Percentiles rank a stretch among this genome's conserved stretches.
phyloP scores from a whole-genome alignment of 2,888 invertebrate species.

The Ceraclea dissimilis region DNA sequence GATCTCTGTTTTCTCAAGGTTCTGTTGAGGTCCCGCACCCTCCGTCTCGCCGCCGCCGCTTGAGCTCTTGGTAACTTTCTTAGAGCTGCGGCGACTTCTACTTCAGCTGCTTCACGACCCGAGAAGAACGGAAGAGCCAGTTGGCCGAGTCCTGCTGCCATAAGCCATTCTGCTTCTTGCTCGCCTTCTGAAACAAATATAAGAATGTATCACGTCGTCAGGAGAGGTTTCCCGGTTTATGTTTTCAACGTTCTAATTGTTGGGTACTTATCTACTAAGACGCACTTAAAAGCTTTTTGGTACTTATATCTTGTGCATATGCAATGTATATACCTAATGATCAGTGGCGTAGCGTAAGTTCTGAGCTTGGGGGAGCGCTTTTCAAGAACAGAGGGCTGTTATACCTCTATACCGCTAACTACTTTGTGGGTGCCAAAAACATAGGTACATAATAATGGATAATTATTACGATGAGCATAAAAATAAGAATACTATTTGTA shows the following conservation, averaged over 20 bases:
- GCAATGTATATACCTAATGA: no score
- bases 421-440: no score
- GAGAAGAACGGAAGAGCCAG: slow-evolving; percentile 63
- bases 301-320: neutral
- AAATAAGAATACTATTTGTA: no score
- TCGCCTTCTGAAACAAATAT: slow-evolving; percentile 55
- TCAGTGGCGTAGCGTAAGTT: no score
- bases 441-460: no score
- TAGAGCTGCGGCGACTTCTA: slow-evolving; percentile 55
- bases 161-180: slow-evolving; percentile 69
- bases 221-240: no score
- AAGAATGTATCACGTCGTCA: neutral
- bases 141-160: slow-evolving; percentile 63
- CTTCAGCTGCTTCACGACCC: slow-evolving; percentile 59
- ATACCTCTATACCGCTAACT: no score
- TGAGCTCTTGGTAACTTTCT: slow-evolving; percentile 60
- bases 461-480: no score
- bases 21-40: slow-evolving; percentile 69
- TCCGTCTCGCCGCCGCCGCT: slow-evolving; percentile 67
- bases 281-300: neutral
- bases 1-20: slow-evolving; percentile 58
- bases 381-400: no score
- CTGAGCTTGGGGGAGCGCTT: no score
- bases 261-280: neutral
- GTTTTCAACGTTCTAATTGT: no score